These are phyloP conservation scores for Lasioglossum albipes DNA, from an alignment of 1,140 invertebrate genomes.

Conservation along the genomic window DNA sequence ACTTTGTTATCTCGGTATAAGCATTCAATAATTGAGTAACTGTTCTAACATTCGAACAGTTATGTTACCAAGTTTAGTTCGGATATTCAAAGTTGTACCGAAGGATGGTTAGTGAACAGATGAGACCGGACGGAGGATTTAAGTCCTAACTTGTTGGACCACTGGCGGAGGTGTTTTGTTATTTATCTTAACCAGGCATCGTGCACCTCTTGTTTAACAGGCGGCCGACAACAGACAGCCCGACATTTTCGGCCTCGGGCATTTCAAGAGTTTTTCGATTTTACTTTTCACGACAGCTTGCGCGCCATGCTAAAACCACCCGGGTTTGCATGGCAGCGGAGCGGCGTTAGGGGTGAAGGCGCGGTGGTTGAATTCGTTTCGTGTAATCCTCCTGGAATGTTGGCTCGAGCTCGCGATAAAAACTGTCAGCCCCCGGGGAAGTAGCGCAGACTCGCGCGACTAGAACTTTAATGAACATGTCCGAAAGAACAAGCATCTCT, in stretches of 20 bases:
- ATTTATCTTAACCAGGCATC: no score
- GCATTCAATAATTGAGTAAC: no score
- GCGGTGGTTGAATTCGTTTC: slow-evolving; percentile 9
- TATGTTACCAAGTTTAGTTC: no score
- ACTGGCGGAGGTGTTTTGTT: no score
- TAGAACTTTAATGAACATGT: slow-evolving; percentile 9
- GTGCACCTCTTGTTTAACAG: no score
- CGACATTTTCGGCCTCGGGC: not conserved
- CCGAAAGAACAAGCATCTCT: not conserved
- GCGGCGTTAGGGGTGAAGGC: not conserved
- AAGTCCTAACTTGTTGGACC: no score
- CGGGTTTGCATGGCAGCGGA: not conserved
- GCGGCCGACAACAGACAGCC: not conserved
- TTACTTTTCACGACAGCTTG: not conserved
- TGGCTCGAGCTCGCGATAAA: not conserved
- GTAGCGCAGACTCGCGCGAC: not conserved
- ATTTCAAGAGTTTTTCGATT: not conserved
- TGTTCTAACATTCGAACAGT: no score
- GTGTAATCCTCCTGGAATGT: not conserved
- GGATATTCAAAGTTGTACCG: no score
- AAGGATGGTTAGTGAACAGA: no score
- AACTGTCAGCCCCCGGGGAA: not conserved
- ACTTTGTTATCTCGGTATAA: no score
- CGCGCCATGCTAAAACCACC: slow-evolving; percentile 14
- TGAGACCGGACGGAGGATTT: no score